Percentiles rank a stretch among this genome's conserved stretches.
Evolutionary conservation across 2,113 vertebrate species (phyloP).

Genomic region (sheep (Ovis aries)): ARS-UI_Ramb_v3.0 NC_056056.1:139528001-139528500

Average conservation of each 20-base stretch:
- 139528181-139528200: conserved; percentile 41
- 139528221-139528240: background rate
- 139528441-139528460: background rate
- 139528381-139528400: background rate
- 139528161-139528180: background rate
- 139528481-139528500: background rate
- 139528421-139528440: background rate
- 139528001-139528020: background rate
- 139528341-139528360: background rate
- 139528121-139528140: background rate
- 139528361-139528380: background rate
- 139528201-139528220: background rate
- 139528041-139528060: background rate
- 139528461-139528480: background rate
- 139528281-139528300: background rate
- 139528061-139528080: background rate
- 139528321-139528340: background rate
- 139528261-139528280: background rate
- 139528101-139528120: background rate
- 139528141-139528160: background rate
- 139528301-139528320: background rate
- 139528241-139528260: background rate
- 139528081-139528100: background rate
- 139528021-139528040: background rate
- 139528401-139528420: background rate